Percentiles rank a stretch among this genome's conserved stretches.
Conservation (phyloP, 2,888 invertebrate genomes). For the Pseudoips prasinana region DNA sequence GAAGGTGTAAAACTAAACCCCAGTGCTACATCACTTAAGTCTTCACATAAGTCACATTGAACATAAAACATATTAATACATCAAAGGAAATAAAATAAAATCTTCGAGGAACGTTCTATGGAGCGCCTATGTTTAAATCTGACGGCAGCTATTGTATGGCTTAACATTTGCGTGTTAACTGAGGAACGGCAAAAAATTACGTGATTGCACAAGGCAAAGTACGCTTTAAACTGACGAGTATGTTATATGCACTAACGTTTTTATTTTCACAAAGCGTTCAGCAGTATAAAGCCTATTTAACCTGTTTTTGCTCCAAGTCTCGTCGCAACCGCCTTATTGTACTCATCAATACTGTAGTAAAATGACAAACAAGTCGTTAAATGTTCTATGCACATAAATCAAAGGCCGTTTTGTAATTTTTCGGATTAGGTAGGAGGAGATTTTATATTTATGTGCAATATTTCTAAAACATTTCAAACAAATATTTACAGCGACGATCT, state of each 20-base stretch:
- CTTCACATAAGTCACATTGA: too few relatives aligned
- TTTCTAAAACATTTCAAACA: slow-evolving; percentile 21
- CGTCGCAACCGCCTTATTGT: slow-evolving; percentile 47
- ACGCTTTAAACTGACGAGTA: slow-evolving; percentile 20
- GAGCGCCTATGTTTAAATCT: slow-evolving; percentile 1
- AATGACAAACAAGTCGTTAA: slow-evolving; percentile 57
- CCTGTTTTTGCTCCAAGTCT: slow-evolving; percentile 50
- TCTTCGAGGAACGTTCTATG: too few relatives aligned
- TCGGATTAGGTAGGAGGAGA: slow-evolving; percentile 29
- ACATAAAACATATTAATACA: too few relatives aligned
- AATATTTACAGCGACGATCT: slow-evolving; percentile 14
- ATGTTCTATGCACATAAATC: slow-evolving; percentile 55
- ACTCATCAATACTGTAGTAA: slow-evolving; percentile 53
- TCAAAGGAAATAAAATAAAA: too few relatives aligned
- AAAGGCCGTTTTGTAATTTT: slow-evolving; percentile 38
- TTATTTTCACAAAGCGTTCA: slow-evolving; percentile 36
- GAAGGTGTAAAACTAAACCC: too few relatives aligned
- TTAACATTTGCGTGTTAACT: slow-evolving; percentile 29
- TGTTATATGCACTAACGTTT: slow-evolving; percentile 23
- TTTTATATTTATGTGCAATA: slow-evolving; percentile 26
- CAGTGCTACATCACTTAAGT: too few relatives aligned
- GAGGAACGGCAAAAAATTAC: slow-evolving; percentile 22
- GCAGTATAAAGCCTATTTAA: slow-evolving; percentile 45
- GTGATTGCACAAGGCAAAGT: slow-evolving; percentile 27
- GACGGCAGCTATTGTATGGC: slow-evolving; percentile 13